These are phyloP conservation scores for Leucophenga montana DNA, from an alignment of 2,888 invertebrate genomes.

Conservation along the genomic window DNA sequence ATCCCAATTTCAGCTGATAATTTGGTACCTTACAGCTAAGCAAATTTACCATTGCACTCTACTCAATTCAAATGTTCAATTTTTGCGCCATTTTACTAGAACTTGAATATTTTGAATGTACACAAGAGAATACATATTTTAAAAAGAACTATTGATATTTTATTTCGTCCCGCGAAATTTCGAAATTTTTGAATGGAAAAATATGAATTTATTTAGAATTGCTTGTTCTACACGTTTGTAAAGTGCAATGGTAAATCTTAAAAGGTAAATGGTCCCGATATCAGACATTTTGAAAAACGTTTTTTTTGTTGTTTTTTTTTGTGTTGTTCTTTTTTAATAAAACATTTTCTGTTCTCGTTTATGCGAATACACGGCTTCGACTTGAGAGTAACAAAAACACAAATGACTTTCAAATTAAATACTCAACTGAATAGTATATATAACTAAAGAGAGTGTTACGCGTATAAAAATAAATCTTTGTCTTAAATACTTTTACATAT, in stretches of 20 bases:
- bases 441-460: constrained; percentile 44
- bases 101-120: not conserved
- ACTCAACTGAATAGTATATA: constrained; percentile 11
- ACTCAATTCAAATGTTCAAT: not conserved
- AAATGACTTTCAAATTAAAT: constrained; percentile 44
- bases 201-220: too few relatives aligned
- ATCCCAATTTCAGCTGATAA: constrained; percentile 77
- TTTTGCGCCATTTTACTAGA: not conserved
- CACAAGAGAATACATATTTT: not conserved
- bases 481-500: constrained; percentile 42
- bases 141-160: not conserved
- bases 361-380: not conserved
- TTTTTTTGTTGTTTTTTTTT: constrained; percentile 65
- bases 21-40: constrained; percentile 75
- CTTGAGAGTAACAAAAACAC: constrained; percentile 45
- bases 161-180: constrained; percentile 51
- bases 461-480: constrained; percentile 62
- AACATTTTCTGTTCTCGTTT: constrained; percentile 17
- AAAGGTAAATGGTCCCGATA: constrained; percentile 74
- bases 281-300: constrained; percentile 74
- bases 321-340: constrained; percentile 41
- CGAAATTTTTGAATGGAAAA: not conserved
- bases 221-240: constrained; percentile 28
- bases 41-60: constrained; percentile 73
- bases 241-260: constrained; percentile 74